Evolutionary conservation across 2,113 vertebrate species (phyloP), one percentile per base, ranked within the genome.

Genomic region (Sakesphorus luctuosus): DNA sequence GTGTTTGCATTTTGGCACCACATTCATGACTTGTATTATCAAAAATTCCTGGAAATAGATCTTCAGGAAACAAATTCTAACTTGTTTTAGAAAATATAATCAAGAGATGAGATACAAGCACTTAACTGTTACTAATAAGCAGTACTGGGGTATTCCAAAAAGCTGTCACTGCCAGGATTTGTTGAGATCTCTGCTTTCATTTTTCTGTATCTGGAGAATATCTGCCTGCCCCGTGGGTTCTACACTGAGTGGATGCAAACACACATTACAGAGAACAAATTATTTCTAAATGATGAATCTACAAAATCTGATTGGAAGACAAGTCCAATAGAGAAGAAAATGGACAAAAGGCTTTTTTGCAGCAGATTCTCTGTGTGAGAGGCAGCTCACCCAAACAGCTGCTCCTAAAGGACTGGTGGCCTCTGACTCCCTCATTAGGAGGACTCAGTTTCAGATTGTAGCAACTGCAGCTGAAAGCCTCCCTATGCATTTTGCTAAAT

Each of bases 91-190:
- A 52, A 81, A 43, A 61, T 12, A 21, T 61, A 68, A 92, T 55
- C 25, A 71, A 79, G 44, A 79, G 3, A 6, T 38, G 8, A 31
- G 23, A 94, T 58, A 52, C n/a, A 87, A 78, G 69, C 36, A 38
- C 38, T n/a, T 26, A 9, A 80, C 33, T 47, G 59, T 77, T 63
- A 53, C 43, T 47, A 50, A 52, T 25, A 46, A 78, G 55, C 28
- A 94, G 65, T 63, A 74, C 13, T 17, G 31, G 33, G 18, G 59
- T 50, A 74, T 43, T 65, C 31, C 44, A 82, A 49, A 79, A 71
- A 38, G 0, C 1, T 49, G 23, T 21, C n/a, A 52, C 44, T 65
- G 0, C 8, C 59, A 62, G 25, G 50, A 61, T 55, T 53, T 44
- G 18, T 11, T 50, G 29, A 62, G 52, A 76, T 23, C 59, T 26